Evolutionary conservation across 2,888 invertebrate species (phyloP).

Genomic region (Geotrupes spiniger): DNA sequence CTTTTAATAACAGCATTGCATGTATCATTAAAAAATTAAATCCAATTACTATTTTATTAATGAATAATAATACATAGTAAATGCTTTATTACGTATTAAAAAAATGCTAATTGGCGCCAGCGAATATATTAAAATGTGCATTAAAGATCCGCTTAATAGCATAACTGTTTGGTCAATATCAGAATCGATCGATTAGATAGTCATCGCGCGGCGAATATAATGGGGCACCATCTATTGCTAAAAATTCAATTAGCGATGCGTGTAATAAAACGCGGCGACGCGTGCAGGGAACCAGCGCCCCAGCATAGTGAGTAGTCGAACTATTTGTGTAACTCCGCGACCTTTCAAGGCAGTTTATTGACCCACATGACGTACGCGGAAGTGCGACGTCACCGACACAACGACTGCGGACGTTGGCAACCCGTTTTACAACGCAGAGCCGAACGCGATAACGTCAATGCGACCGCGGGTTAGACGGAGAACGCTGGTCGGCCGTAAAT

Average conservation of each 20-base stretch:
- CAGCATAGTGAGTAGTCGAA: conserved; percentile 40
- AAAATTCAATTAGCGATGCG: conserved; percentile 16
- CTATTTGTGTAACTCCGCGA: conserved; percentile 38
- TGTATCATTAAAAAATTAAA: no score
- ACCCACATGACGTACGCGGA: conserved; percentile 50
- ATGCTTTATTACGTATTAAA: no score
- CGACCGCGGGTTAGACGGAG: conserved; percentile 6
- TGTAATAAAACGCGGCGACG: conserved; percentile 5
- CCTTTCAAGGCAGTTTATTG: conserved; percentile 54
- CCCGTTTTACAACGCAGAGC: conserved; percentile 17
- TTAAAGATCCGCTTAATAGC: no score
- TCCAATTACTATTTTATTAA: no score
- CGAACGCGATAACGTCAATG: conserved; percentile 16
- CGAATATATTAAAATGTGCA: no score
- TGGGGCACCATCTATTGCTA: conserved; percentile 15
- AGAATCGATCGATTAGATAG: no score
- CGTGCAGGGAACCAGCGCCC: conserved; percentile 33
- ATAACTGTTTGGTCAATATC: no score
- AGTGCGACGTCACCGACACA: conserved; percentile 47
- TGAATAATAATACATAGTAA: no score
- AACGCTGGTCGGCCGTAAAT: no score
- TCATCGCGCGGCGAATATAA: no score
- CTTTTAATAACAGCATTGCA: no score
- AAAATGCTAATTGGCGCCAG: no score
- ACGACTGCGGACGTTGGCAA: conserved; percentile 43